Conservation (phyloP, 2,113 vertebrate species). For the Arothron firmamentum region DNA sequence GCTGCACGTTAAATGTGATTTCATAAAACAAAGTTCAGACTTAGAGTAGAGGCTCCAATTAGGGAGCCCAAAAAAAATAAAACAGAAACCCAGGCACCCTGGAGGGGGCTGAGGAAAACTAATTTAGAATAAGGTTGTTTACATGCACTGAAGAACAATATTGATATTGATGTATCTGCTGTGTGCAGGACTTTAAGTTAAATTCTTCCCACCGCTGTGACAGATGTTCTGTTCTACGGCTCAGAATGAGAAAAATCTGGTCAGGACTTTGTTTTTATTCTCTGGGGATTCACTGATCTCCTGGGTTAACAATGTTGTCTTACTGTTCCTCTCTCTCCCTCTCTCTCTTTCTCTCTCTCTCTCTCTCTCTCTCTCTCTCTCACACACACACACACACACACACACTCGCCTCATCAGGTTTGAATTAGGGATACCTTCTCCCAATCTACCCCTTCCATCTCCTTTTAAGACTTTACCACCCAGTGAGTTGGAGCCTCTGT, state of each 20-base stretch:
- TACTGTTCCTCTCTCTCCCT: background rate
- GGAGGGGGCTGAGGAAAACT: too few species aligned
- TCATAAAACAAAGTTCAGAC: background rate
- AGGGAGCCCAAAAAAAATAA: too few species aligned
- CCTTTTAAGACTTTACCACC: constrained; percentile 38
- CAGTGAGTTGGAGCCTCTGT: constrained; percentile 15
- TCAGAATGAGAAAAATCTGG: too few species aligned
- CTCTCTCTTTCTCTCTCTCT: too few species aligned
- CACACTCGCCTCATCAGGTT: constrained; percentile 12
- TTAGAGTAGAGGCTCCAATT: too few species aligned
- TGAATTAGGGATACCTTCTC: constrained; percentile 25
- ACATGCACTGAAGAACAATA: too few species aligned
- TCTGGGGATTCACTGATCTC: constrained; percentile 6
- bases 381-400: too few species aligned
- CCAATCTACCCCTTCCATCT: constrained; percentile 2
- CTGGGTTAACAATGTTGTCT: constrained; percentile 11
- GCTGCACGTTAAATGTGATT: background rate
- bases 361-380: background rate
- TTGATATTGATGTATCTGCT: background rate
- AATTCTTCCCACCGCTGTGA: too few species aligned
- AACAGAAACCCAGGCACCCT: too few species aligned
- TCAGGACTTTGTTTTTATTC: background rate
- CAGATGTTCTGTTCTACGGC: too few species aligned
- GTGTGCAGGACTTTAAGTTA: background rate
- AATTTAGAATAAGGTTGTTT: too few species aligned